Evolutionary conservation across 2,113 vertebrate genomes (phyloP).

Genomic region (Lutjanus erythropterus): DNA sequence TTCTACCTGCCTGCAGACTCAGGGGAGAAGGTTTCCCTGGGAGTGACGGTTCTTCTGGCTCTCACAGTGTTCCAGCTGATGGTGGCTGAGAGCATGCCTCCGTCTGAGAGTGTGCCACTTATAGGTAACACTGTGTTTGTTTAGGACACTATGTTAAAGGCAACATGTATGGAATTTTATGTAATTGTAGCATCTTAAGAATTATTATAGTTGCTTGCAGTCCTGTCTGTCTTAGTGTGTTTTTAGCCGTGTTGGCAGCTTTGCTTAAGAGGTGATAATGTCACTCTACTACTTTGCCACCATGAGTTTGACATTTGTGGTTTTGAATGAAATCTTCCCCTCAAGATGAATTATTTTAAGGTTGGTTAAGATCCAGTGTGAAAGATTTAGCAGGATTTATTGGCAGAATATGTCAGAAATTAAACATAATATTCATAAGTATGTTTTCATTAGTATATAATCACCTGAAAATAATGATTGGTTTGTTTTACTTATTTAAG

Average conservation of each 20-base stretch:
- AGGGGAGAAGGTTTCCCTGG: conserved; percentile 97
- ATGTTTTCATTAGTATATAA: too few species aligned
- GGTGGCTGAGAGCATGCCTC: conserved; percentile 99
- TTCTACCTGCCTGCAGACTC: conserved; percentile 98
- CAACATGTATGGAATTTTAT: neutral
- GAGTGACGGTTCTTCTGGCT: conserved; percentile 95
- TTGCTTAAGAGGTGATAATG: too few species aligned
- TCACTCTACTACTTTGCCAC: neutral
- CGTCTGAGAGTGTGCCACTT: conserved; percentile 95
- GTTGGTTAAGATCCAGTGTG: too few species aligned
- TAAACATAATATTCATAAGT: too few species aligned
- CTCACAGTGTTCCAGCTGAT: conserved; percentile 98
- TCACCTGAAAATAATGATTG: too few species aligned
- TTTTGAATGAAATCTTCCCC: neutral
- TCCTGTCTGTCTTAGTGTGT: neutral
- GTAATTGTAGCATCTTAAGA: neutral
- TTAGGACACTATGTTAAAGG: neutral
- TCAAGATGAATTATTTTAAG: too few species aligned
- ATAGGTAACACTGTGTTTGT: conserved; percentile 87
- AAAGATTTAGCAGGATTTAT: too few species aligned
- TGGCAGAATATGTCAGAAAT: too few species aligned
- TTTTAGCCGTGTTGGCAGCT: neutral
- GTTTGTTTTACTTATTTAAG: too few species aligned
- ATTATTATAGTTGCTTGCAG: neutral
- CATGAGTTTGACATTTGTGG: too few species aligned